Base-by-base conservation (phyloP, 2,797 vertebrate species). In the Hipposideros larvatus region DNA sequence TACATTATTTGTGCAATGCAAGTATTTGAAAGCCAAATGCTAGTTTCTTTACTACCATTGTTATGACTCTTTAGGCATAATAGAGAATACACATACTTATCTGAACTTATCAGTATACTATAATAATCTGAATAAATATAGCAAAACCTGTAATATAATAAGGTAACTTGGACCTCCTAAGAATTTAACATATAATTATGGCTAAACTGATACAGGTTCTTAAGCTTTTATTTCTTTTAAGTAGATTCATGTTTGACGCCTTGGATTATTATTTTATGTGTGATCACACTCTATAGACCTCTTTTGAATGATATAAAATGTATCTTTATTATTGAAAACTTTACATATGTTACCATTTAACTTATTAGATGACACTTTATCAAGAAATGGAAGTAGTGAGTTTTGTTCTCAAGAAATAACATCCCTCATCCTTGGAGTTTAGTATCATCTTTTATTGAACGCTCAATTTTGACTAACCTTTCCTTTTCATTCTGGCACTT, bases 161-260 rank as follows among this genome's bases (percentile, higher is more conserved):
- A 63, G 24, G 4, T 92, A 77, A 91, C 57, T 16, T 57, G 11
- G 15, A 68, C 22, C n/a, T 92, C 10, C 57, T 85, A 57, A 92
- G 65, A 92, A 51, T 66, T 34, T 73, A 83, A 87, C 31, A 37
- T 57, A 37, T 24, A 73, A 71, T 77, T 63, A 70, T n/a, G 18
- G 31, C 2, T 51, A 34, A 77, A 16, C 13, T 84, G 59, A 43
- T 79, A 57, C 0, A 53, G 7, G 13, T 83, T 63, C 2, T 19
- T 87, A 53, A 84, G 66, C 53, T 87, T 92, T 87, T 70, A 70
- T 94, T 94, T 68, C 22, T 88, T 51, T 34, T 4, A 53, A 41
- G 0, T 61, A 59, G 31, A 88, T 15, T 31, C 74, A 14, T 71
- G 31, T 80, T 95, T 78, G 48, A 88, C 6, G 9, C 28, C n/a